Conservation (phyloP, 2,113 vertebrate species). For the Myxocyprinus asiaticus region DNA sequence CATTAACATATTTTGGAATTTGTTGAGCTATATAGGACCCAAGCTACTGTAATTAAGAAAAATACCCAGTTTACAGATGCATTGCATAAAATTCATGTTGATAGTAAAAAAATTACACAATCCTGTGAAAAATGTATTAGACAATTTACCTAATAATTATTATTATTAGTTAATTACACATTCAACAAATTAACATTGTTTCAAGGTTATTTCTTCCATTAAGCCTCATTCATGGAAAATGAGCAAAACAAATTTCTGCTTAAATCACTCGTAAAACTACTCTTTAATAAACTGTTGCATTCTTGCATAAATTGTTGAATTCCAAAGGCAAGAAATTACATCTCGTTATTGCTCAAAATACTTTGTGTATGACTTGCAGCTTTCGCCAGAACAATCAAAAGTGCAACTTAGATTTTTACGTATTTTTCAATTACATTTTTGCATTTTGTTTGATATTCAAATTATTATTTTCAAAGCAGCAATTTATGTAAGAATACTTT, state of each 20-base stretch:
- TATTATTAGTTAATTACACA: not conserved
- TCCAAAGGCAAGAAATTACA: too few relatives aligned
- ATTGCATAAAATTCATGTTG: not conserved
- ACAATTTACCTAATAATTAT: too few relatives aligned
- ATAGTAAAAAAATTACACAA: not conserved
- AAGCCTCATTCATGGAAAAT: not conserved
- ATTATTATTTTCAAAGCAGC: too few relatives aligned
- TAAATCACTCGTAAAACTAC: not conserved
- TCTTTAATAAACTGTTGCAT: too few relatives aligned
- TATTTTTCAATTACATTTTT: too few relatives aligned
- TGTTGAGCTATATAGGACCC: not conserved
- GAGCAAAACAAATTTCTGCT: not conserved
- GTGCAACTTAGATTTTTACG: too few relatives aligned
- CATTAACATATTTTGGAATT: conserved; percentile 21
- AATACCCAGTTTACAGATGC: not conserved
- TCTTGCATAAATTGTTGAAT: not conserved
- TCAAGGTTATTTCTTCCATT: not conserved
- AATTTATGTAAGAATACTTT: too few relatives aligned
- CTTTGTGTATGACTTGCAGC: too few relatives aligned
- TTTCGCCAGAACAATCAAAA: too few relatives aligned
- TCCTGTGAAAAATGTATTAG: too few relatives aligned
- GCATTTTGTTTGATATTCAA: too few relatives aligned
- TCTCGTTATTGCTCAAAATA: too few relatives aligned
- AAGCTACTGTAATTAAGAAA: not conserved
- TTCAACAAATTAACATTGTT: not conserved